Evolutionary conservation across 1,140 invertebrate genomes (phyloP).

Genomic region (Octopus sinensis): DNA sequence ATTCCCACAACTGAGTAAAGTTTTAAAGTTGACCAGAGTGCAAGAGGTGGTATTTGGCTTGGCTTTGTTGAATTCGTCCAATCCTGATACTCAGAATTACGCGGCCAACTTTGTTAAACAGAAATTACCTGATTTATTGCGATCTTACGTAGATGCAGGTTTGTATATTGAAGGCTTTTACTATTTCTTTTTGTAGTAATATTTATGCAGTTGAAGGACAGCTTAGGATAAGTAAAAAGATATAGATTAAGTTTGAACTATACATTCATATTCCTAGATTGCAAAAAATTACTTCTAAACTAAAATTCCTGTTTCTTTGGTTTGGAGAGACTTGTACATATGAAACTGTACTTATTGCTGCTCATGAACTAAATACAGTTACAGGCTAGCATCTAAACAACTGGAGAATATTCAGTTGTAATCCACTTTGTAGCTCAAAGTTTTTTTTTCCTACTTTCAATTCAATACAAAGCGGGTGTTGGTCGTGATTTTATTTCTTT

Average conservation of each 20-base stretch:
- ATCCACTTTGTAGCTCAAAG: too few species aligned
- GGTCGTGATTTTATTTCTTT: too few species aligned
- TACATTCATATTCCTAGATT: not conserved
- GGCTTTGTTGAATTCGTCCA: constrained; percentile 75
- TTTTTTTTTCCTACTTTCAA: not conserved
- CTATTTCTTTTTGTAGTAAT: not conserved
- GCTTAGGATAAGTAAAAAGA: too few species aligned
- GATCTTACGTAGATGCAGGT: constrained; percentile 66
- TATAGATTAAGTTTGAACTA: too few species aligned
- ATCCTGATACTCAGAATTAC: constrained; percentile 69
- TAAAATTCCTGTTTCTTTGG: too few species aligned
- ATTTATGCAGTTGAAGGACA: too few species aligned
- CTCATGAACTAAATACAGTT: too few species aligned
- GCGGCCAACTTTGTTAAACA: constrained; percentile 76
- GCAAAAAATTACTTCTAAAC: not conserved
- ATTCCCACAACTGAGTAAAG: constrained; percentile 76
- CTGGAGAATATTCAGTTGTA: too few species aligned
- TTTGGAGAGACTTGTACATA: too few species aligned
- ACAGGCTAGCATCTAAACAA: too few species aligned
- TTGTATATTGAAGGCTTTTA: constrained; percentile 27
- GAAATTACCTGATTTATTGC: constrained; percentile 78
- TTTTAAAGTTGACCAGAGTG: constrained; percentile 77
- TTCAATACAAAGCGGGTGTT: too few species aligned
- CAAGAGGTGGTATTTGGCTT: constrained; percentile 87
- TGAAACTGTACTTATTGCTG: too few species aligned